phyloP scores from a whole-genome alignment of 2,113 vertebrate genomes.

The Amphiprion ocellaris region DNA sequence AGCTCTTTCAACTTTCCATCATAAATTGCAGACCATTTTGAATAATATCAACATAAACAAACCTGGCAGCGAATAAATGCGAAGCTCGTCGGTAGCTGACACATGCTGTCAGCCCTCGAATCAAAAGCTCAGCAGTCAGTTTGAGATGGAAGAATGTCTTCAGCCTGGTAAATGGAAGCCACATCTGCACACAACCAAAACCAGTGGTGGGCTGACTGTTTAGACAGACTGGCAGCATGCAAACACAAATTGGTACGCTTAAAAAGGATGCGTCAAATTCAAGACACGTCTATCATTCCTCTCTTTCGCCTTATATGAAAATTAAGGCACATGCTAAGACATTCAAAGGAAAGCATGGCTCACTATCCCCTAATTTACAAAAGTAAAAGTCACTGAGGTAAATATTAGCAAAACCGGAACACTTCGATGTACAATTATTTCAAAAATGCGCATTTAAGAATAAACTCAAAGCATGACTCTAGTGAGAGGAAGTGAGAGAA shows the following conservation, averaged over 20 bases:
- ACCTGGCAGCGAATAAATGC: constrained; percentile 57
- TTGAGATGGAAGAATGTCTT: constrained; percentile 56
- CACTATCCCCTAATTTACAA: neutral
- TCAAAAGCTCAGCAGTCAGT: constrained; percentile 69
- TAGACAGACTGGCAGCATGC: constrained; percentile 34
- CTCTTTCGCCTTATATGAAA: constrained; percentile 7
- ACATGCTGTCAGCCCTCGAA: constrained; percentile 57
- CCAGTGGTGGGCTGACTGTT: constrained; percentile 37
- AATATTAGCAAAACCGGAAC: neutral
- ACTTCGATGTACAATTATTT: neutral
- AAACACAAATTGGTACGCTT: constrained; percentile 47
- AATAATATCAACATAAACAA: constrained; percentile 59
- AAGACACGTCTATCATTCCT: constrained; percentile 20
- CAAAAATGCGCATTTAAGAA: neutral
- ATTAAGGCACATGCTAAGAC: constrained; percentile 24
- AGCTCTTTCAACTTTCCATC: constrained; percentile 55
- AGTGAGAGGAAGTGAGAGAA: neutral
- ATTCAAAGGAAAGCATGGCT: constrained; percentile 10
- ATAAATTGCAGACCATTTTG: constrained; percentile 62
- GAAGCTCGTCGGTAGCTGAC: constrained; percentile 44
- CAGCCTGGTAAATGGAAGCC: constrained; percentile 53
- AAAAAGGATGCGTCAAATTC: constrained; percentile 35
- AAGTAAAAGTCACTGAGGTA: neutral
- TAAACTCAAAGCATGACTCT: neutral
- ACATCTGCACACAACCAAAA: constrained; percentile 53